Evolutionary conservation across 2,113 vertebrate genomes (phyloP), one percentile per base, ranked within the genome.

Genomic region (Barbus barbus): DNA sequence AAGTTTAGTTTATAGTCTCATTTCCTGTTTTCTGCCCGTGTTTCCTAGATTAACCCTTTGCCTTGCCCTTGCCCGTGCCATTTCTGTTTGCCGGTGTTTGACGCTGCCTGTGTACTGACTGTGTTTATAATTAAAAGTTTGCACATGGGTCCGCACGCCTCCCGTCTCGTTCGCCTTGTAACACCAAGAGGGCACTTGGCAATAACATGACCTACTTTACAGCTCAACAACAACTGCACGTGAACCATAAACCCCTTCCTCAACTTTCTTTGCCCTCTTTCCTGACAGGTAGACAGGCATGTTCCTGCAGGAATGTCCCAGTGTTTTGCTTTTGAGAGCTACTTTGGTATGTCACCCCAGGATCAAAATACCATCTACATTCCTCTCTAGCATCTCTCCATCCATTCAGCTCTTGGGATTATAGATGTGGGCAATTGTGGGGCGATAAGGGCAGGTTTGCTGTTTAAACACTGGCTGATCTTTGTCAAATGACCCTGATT

Each of bases 261-360:
- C 28, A 48, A 41, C 20, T 56, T 8, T n/a, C 76, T 74, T 2
- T 20, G 38, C 14, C 18, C 82, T 46, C 58, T 60, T 18, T 13
- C 22, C 38, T 82, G 71, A 58, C 69, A 75, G 77, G 71, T 63
- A 76, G 78, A 56, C 36, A 33, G 56, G 20, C 86, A 3, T 84
- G 88, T 82, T 75, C 58, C 26, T 36, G 76, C 88, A 89, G 78
- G 86, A 18, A 82, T 16, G 44, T 83, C 63, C 26, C 24, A 20
- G 14, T 63, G 13, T n/a, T 85, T 24, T 85, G 83, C 53, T 65
- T 76, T 12, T 14, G n/a, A 61, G 74, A 61, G 0, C 16, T 44
- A 65, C 76, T 81, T 81, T 73, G 85, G 81, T 82, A 84, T 89
- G 63, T 82, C 38, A 18, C 81, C 73, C 22, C 31, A 14, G 58